Evolutionary conservation across 2,888 invertebrate species (phyloP), one percentile per base, ranked within the genome.

Genomic region (Nebria brevicollis): DNA sequence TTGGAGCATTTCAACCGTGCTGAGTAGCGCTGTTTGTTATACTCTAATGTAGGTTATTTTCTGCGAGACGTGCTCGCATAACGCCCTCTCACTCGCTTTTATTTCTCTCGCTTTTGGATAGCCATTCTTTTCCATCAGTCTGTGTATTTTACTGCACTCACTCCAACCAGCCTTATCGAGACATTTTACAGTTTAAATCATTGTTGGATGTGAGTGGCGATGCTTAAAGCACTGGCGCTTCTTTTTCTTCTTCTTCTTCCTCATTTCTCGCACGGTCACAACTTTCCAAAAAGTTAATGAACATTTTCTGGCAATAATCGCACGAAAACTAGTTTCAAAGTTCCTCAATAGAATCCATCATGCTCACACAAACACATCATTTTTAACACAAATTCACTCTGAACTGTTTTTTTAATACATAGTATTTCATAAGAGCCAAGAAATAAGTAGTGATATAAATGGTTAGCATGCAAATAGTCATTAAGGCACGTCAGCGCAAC

Each of bases 1-100:
- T 84, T 84, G 84, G 84, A 85, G 85, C 84, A 85, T 84, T 85
- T 85, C 85, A 85, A 84, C 84, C 84, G 85, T 85, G 85, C 85
- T 85, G 84, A 85, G 85, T 85, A 84, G 84, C 85, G 85, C 85
- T 85, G 86, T 85, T 86, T 86, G 86, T 85, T 85, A 85, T 85
- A 85, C 86, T 85, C 85, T 86, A 85, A 86, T 86, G 85, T 86
- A 84, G 86, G 86, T 85, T 86, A 86, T 86, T 86, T 86, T 85
- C 86, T 68, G 75, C 74, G 79, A 75, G 70, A 79, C 75, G 75
- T 75, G 79, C 74, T 13, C 25, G 42, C 65, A 65, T 75, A 25
- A 77, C 66, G 66, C 68, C 42, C 77, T 15, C 20, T 41, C 70
- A 70, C 70, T 70, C 70, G 34, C 34, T 70, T 20, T 70, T 68